These are phyloP conservation scores for Sipha maydis DNA, from an alignment of 2,888 invertebrate genomes.

Conservation along the genomic window DNA sequence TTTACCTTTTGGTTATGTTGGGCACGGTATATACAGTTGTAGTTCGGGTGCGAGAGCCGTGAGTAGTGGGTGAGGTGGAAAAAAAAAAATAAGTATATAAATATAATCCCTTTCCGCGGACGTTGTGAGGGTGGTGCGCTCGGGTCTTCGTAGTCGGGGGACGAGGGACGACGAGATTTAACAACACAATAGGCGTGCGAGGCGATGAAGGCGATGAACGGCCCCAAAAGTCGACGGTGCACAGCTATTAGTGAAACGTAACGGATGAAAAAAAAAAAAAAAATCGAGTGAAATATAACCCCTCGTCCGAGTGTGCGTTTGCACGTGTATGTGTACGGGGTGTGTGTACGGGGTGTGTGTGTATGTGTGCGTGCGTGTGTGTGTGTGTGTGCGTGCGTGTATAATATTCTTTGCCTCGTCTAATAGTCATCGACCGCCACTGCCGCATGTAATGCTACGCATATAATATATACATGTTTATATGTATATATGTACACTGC, in stretches of 20 bases:
- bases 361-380: too few relatives aligned
- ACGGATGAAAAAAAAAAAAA: constrained; percentile 27
- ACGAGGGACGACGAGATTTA: constrained; percentile 21
- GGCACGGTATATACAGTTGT: not conserved
- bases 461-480: not conserved
- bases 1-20: not conserved
- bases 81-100: constrained; percentile 35
- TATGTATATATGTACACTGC: not conserved
- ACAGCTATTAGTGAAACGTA: constrained; percentile 50
- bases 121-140: not conserved
- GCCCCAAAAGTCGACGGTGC: constrained; percentile 30
- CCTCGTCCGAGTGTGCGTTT: constrained; percentile 4
- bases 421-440: constrained; percentile 14
- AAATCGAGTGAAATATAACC: constrained; percentile 40
- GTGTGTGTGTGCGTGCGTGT: not conserved
- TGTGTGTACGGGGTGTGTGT: too few relatives aligned
- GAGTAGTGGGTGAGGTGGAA: not conserved
- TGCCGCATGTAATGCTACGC: not conserved
- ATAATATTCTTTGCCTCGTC: not conserved
- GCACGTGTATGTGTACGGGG: not conserved
- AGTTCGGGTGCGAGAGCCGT: not conserved
- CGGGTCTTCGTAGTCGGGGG: not conserved
- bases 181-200: constrained; percentile 12
- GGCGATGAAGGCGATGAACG: constrained; percentile 3
- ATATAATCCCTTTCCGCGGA: constrained; percentile 19